Evolutionary conservation across 2,113 vertebrate species (phyloP).

Genomic region (Canis aureus): DNA sequence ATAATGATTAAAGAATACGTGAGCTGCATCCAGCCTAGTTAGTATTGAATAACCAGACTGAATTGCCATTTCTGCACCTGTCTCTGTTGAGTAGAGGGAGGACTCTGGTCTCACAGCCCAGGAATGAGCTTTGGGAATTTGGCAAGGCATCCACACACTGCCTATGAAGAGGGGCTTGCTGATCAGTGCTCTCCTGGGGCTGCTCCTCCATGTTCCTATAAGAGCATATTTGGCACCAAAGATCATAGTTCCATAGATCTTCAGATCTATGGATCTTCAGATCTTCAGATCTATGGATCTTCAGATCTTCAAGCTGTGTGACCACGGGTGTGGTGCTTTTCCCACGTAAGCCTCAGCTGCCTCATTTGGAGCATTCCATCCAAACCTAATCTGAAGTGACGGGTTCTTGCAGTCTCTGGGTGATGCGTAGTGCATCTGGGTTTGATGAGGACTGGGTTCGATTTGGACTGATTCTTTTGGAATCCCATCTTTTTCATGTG

Average conservation of each 20-base stretch:
- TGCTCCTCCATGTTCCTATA: too few relatives aligned
- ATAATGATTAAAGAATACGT: not conserved
- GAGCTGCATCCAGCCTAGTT: not conserved
- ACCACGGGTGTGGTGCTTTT: not conserved
- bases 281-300: not conserved
- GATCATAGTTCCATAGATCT: not conserved
- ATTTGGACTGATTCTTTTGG: not conserved
- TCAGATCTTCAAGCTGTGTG: not conserved
- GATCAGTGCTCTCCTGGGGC: rapidly evolving
- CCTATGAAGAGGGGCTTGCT: not conserved
- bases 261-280: too few relatives aligned
- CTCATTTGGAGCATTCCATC: not conserved
- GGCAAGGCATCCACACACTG: rapidly evolving
- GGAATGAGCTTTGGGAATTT: not conserved
- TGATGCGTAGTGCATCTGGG: rapidly evolving
- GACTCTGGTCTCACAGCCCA: not conserved
- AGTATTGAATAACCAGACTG: rapidly evolving
- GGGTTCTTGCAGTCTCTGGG: not conserved
- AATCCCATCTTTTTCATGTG: not conserved
- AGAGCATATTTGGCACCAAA: not conserved
- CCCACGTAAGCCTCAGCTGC: rapidly evolving
- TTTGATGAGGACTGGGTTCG: not conserved
- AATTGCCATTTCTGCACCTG: rapidly evolving
- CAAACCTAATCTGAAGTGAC: too few relatives aligned
- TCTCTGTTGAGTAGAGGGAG: not conserved